These are phyloP conservation scores for Burhinus bistriatus DNA, from an alignment of 2,113 vertebrate species.

Conservation along the genomic window DNA sequence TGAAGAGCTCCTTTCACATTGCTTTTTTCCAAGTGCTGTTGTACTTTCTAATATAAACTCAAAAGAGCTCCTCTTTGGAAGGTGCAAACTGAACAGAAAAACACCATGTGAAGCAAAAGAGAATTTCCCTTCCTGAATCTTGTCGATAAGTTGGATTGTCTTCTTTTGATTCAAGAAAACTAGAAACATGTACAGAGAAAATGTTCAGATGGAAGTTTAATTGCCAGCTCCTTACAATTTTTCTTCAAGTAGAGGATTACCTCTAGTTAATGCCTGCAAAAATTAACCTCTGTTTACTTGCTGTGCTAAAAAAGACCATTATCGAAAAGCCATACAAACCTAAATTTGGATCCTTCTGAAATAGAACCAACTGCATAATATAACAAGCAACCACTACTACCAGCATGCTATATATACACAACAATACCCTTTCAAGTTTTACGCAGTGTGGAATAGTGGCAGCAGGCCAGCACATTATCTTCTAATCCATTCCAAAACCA, in stretches of 20 bases:
- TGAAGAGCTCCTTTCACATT: neutral
- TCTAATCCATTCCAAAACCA: slow-evolving; percentile 70
- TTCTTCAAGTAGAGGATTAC: neutral
- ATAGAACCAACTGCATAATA: slow-evolving; percentile 48
- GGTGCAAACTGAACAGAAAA: neutral
- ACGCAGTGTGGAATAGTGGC: slow-evolving; percentile 60
- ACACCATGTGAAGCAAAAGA: neutral
- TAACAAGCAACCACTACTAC: slow-evolving; percentile 42
- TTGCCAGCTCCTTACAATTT: neutral
- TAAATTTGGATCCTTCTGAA: slow-evolving; percentile 60
- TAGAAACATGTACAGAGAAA: neutral
- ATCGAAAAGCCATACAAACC: slow-evolving; percentile 6
- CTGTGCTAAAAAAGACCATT: neutral
- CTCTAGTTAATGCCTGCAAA: neutral
- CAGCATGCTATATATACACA: slow-evolving; percentile 23
- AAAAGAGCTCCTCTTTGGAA: neutral
- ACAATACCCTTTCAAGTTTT: slow-evolving; percentile 49
- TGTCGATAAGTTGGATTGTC: neutral
- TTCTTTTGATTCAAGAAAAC: neutral
- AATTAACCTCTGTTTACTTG: slow-evolving; percentile 11
- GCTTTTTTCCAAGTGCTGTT: neutral
- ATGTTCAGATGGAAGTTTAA: neutral
- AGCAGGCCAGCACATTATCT: slow-evolving; percentile 68
- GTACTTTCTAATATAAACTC: neutral
- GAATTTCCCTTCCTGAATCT: neutral